Base-by-base conservation (phyloP, 2,888 invertebrate genomes). In the Xestia rhomboidea region DNA sequence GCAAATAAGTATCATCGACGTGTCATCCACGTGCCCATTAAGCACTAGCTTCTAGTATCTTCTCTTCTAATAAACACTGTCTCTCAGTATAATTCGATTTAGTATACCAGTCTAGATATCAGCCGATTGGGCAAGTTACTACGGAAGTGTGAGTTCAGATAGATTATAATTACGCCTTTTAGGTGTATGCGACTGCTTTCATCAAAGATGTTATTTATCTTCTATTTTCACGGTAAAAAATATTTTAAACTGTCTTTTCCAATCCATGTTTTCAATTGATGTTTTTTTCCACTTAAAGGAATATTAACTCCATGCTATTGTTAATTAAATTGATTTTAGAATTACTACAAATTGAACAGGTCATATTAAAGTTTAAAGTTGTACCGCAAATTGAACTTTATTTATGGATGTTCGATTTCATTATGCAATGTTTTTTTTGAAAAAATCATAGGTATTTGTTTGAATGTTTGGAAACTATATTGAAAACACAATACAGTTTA, bases 71-170 rank as follows among this genome's bases (percentile, higher is more conserved):
- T 72, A 84, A 86, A 79, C 82, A 64, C 71, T 54, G 60, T 70
- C 49, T 68, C 54, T 69, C 7, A 5, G 44, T 78, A 85, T 76
- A 84, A 79, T 87, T 81, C 64, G 70, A 87, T 85, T 79, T 73
- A 79, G 62, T 79, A 73, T 71, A 85, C 81, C 84, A 87, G 82
- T 88, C 84, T 77, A 81, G 41, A 71, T 68, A 76, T 83, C 83
- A 85, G 85, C 74, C 86, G 69, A 81, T 74, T 63, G 67, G 68
- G 62, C 79, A 82, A 80, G 69, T 87, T 75, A 79, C 84, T 86
- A 84, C 86, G 84, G 84, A 84, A 84, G 84, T 84, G 44, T 73
- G 54, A 34, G 30, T 75, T 72, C 24, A 27, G 10, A 60, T 27
- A 69, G 69, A 76, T 69, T 57, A 51, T 71, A 0, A 44, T 70